phyloP scores from a whole-genome alignment of 2,888 invertebrate species.

The Dynastes maya region DNA sequence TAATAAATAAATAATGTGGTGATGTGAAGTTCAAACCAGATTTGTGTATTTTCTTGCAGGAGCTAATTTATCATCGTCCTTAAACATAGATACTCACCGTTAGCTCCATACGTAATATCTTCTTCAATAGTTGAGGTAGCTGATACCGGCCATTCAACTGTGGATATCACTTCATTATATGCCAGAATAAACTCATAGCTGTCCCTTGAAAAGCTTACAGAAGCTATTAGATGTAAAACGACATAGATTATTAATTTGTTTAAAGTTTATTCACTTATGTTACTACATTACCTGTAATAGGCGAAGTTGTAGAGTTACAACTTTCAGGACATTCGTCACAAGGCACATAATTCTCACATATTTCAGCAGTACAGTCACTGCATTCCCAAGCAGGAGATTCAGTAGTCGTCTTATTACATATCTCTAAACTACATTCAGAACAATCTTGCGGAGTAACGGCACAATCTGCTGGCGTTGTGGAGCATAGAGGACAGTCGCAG shows the following conservation, averaged over 20 bases:
- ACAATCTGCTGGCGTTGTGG: too few species aligned
- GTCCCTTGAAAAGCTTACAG: background rate
- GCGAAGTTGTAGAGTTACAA: too few species aligned
- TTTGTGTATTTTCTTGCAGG: too few species aligned
- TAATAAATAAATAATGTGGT: too few species aligned
- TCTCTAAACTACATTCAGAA: too few species aligned
- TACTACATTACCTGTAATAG: background rate
- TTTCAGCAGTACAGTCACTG: slow-evolving; percentile 4
- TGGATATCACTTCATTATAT: background rate
- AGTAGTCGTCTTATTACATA: too few species aligned
- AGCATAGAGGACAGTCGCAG: too few species aligned
- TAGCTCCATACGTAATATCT: slow-evolving; percentile 34
- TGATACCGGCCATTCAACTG: background rate
- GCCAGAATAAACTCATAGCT: slow-evolving; percentile 10
- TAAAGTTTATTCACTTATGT: background rate
- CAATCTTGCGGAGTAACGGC: too few species aligned
- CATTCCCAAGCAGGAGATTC: background rate
- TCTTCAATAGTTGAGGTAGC: slow-evolving; percentile 45
- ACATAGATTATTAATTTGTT: background rate
- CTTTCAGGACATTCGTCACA: background rate
- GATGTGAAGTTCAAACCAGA: too few species aligned
- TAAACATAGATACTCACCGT: slow-evolving; percentile 15
- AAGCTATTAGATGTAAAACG: background rate
- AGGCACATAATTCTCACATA: background rate
- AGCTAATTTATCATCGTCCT: background rate